Percentiles rank a stretch among this genome's conserved stretches.
Conservation (phyloP, 1,140 invertebrate genomes). For the Ganaspis sp. region DNA sequence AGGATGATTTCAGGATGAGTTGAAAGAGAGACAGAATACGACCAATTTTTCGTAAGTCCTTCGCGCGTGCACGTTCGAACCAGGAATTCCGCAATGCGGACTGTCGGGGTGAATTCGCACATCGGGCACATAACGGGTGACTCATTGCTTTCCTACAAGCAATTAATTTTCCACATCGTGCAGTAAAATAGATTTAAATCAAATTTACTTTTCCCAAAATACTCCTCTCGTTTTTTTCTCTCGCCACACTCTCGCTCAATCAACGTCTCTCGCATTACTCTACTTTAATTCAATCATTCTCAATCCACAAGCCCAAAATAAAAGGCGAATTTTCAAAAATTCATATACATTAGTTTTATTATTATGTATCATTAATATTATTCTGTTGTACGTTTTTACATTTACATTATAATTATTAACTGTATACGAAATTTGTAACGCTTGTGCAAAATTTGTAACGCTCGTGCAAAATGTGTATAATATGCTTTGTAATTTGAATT, state of each 20-base stretch:
- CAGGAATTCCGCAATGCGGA: constrained; percentile 73
- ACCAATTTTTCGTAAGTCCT: constrained; percentile 59
- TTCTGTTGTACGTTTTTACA: too few species aligned
- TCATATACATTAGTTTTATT: too few species aligned
- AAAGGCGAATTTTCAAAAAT: too few species aligned
- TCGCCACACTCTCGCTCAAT: neutral
- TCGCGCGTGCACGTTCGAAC: constrained; percentile 63
- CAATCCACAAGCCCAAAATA: too few species aligned
- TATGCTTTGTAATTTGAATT: too few species aligned
- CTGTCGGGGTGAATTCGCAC: constrained; percentile 71
- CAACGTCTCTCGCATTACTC: neutral
- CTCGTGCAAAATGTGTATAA: too few species aligned
- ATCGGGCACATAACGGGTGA: constrained; percentile 62
- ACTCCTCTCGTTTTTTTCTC: constrained; percentile 30
- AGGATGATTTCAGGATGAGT: constrained; percentile 17
- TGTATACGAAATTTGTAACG: too few species aligned
- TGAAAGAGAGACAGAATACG: constrained; percentile 38
- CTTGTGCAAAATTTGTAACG: too few species aligned
- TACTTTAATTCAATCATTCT: neutral
- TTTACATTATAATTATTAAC: too few species aligned
- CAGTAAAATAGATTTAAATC: constrained; percentile 40
- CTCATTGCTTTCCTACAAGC: constrained; percentile 49
- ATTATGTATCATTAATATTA: too few species aligned
- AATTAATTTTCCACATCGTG: constrained; percentile 68
- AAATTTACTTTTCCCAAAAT: neutral